phyloP scores from a whole-genome alignment of 2,888 invertebrate genomes.

The Stenichneumon culpator region DNA sequence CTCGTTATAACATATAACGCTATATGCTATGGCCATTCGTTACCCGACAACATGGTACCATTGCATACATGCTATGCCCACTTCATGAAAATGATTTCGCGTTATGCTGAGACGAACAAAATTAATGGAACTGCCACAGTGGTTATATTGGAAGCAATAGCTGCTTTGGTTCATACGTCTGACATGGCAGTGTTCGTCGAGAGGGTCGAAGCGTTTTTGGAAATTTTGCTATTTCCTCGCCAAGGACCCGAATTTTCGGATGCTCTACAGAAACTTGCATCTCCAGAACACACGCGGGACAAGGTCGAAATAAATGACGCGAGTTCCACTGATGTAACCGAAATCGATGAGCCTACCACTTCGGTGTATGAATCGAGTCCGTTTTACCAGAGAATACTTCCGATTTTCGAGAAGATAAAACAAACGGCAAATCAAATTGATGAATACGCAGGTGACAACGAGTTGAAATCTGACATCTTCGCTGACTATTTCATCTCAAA shows the following conservation, averaged over 20 bases:
- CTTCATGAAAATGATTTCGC: slow-evolving; percentile 53
- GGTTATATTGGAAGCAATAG: slow-evolving; percentile 38
- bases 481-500: slow-evolving; percentile 32
- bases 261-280: slow-evolving; percentile 23
- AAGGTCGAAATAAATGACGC: neutral
- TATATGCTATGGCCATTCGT: neutral
- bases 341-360: neutral
- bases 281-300: neutral
- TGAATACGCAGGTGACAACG: slow-evolving; percentile 10
- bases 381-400: slow-evolving; percentile 27
- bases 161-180: slow-evolving; percentile 38
- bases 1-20: slow-evolving; percentile 31
- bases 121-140: neutral
- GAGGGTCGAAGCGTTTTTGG: slow-evolving; percentile 29
- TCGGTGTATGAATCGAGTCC: slow-evolving; percentile 36
- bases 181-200: slow-evolving; percentile 16
- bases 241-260: slow-evolving; percentile 36
- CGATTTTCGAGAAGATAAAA: slow-evolving; percentile 14
- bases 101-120: slow-evolving; percentile 13
- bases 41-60: slow-evolving; percentile 13
- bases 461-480: slow-evolving; percentile 14
- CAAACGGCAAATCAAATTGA: slow-evolving; percentile 16
- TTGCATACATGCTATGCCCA: slow-evolving; percentile 41
- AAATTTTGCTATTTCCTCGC: slow-evolving; percentile 21
- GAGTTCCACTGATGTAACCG: neutral